Evolutionary conservation across 2,888 invertebrate species (phyloP).

Genomic region (Oscheius myriophilus): DNA sequence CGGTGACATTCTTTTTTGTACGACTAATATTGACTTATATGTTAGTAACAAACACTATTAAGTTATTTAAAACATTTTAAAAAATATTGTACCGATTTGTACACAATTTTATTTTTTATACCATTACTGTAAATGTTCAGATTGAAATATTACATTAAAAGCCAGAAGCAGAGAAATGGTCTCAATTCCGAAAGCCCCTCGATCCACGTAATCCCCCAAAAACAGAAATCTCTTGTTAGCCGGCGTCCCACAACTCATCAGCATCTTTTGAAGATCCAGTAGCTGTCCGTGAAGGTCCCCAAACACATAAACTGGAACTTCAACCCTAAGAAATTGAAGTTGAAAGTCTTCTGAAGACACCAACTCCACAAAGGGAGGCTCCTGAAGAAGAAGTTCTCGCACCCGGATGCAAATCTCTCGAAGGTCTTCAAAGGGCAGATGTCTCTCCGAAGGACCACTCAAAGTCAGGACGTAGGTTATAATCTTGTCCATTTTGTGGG

Average conservation of each 20-base stretch:
- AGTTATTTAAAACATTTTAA: no score
- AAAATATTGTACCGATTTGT: no score
- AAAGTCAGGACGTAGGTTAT: no score
- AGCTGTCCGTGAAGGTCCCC: conserved; percentile 99
- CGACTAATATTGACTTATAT: no score
- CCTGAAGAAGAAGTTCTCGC: conserved; percentile 43
- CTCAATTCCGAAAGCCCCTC: conserved; percentile 88
- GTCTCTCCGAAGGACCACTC: no score
- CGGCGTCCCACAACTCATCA: conserved; percentile 19
- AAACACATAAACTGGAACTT: conserved; percentile 39
- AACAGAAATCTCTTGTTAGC: conserved; percentile 78
- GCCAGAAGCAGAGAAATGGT: conserved; percentile 78
- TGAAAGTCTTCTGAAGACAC: not conserved
- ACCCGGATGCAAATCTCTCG: conserved; percentile 42
- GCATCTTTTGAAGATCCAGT: conserved; percentile 80
- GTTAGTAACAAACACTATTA: no score
- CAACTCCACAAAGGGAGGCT: conserved; percentile 35
- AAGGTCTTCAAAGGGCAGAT: conserved; percentile 37
- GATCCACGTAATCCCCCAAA: conserved; percentile 94
- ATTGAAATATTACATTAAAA: no score
- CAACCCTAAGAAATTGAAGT: conserved; percentile 19
- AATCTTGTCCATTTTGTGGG: no score
- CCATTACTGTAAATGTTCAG: no score
- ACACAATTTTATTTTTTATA: no score
- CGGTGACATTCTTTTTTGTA: no score